These are phyloP conservation scores for Hippocampus zosterae DNA, from an alignment of 2,113 vertebrate species.

Conservation along the genomic window DNA sequence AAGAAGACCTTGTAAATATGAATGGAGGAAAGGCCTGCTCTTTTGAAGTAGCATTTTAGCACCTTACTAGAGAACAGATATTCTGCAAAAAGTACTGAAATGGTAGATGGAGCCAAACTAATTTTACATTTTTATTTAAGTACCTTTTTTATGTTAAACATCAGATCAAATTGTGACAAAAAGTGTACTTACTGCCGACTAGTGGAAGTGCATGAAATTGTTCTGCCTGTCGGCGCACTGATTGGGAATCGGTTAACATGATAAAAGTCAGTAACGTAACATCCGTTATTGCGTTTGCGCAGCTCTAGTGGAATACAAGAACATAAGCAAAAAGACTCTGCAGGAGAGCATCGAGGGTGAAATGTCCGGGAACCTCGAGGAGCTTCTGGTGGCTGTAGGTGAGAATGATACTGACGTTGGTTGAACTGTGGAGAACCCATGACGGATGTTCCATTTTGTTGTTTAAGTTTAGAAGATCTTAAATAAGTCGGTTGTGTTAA, in stretches of 20 bases:
- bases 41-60: too few relatives aligned
- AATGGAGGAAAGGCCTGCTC: too few relatives aligned
- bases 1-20: too few relatives aligned
- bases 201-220: too few relatives aligned
- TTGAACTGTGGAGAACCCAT: neutral
- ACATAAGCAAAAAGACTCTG: conserved; percentile 79
- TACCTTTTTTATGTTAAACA: too few relatives aligned
- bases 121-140: too few relatives aligned
- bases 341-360: conserved; percentile 83
- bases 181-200: neutral
- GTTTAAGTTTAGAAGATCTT: neutral
- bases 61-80: too few relatives aligned
- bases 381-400: conserved; percentile 82
- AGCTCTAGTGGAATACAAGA: conserved; percentile 84
- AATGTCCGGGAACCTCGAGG: conserved; percentile 78
- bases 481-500: neutral
- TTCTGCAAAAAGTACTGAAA: too few relatives aligned
- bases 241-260: too few relatives aligned
- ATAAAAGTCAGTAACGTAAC: too few relatives aligned
- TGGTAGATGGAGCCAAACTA: too few relatives aligned
- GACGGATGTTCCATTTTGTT: neutral
- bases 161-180: too few relatives aligned
- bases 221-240: neutral
- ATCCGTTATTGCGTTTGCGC: neutral
- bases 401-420: conserved; percentile 18